These are phyloP conservation scores for Trypoxylon attenuatum DNA, from an alignment of 2,888 invertebrate genomes.

Conservation along the genomic window DNA sequence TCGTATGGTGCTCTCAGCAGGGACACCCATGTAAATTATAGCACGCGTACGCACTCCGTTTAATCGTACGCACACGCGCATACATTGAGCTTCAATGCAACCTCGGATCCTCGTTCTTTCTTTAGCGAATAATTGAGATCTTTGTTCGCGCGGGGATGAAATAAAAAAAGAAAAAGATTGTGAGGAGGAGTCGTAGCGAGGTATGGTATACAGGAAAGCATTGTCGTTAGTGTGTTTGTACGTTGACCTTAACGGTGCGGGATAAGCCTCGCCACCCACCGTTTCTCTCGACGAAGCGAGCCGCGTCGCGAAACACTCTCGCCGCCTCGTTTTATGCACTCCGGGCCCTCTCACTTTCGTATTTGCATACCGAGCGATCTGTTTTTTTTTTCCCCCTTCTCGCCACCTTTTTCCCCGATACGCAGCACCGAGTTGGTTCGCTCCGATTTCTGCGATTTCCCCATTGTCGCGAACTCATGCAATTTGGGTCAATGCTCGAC, in stretches of 20 bases:
- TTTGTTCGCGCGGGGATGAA: conserved; percentile 7
- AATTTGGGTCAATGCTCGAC: no score
- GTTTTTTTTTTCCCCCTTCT: conserved; percentile 22
- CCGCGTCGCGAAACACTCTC: conserved; percentile 61
- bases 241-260: conserved; percentile 70
- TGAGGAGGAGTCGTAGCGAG: no score
- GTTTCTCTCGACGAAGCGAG: conserved; percentile 50
- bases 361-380: conserved; percentile 62
- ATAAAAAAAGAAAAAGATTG: conserved; percentile 11
- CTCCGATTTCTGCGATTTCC: conserved; percentile 15
- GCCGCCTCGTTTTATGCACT: conserved; percentile 55
- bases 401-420: background rate
- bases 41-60: background rate
- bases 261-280: conserved; percentile 65
- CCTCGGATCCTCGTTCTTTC: background rate
- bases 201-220: no score
- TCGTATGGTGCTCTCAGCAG: background rate
- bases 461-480: conserved; percentile 12
- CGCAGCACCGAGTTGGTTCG: conserved; percentile 27
- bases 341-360: conserved; percentile 68
- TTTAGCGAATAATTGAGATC: conserved; percentile 22
- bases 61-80: background rate
- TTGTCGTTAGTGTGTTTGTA: conserved; percentile 51
- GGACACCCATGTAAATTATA: background rate
- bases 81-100: no score